Evolutionary conservation across 2,113 vertebrate species (phyloP).

Genomic region (Chaetura pelagica): DNA sequence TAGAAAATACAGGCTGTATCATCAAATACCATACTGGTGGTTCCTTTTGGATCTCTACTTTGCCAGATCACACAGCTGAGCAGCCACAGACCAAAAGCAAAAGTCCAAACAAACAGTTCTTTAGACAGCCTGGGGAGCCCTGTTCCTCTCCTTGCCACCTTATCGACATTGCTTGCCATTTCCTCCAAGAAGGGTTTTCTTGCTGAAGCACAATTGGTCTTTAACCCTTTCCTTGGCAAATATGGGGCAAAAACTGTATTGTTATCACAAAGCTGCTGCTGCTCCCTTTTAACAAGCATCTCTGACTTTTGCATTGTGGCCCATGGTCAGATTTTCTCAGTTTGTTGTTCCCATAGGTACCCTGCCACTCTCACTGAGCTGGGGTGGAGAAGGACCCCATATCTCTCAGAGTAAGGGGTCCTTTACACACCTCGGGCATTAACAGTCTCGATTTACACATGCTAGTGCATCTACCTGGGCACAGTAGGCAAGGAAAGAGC

Average conservation of each 20-base stretch:
- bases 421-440: not conserved
- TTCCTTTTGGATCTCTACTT: not conserved
- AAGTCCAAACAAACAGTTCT: not conserved
- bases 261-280: not conserved
- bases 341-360: not conserved
- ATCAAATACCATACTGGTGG: not conserved
- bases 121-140: not conserved
- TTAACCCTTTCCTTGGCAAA: not conserved
- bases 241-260: not conserved
- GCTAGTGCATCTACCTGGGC: too few species aligned
- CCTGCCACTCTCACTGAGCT: not conserved
- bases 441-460: not conserved
- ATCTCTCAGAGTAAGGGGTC: not conserved
- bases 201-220: not conserved
- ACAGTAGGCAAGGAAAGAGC: not conserved
- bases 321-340: not conserved
- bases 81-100: not conserved
- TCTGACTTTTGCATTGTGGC: rapidly evolving
- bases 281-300: not conserved
- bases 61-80: not conserved
- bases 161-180: not conserved
- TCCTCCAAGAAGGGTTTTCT: not conserved
- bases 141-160: not conserved
- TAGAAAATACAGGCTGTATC: not conserved
- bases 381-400: not conserved